Evolutionary conservation across 2,113 vertebrate genomes (phyloP).

Genomic region (Phoenicopterus ruber): DNA sequence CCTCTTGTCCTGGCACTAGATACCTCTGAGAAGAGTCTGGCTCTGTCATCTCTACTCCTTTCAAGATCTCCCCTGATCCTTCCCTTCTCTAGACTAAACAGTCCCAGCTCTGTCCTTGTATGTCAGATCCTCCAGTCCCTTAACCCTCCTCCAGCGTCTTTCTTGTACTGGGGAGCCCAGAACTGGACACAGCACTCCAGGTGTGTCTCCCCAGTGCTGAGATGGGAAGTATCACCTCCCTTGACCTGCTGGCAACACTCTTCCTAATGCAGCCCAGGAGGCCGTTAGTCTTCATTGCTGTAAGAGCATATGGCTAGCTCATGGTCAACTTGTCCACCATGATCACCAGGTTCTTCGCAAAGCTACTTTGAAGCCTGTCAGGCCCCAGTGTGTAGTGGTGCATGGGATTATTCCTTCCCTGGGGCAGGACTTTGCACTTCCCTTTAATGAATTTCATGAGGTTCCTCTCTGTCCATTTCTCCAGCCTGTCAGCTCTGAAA

Average conservation of each 20-base stretch:
- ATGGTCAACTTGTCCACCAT: neutral
- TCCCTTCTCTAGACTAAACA: neutral
- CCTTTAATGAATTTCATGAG: neutral
- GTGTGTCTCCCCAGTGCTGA: neutral
- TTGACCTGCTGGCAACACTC: neutral
- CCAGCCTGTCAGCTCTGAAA: neutral
- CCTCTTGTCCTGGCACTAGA: neutral
- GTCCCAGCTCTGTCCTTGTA: neutral
- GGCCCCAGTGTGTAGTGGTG: too few species aligned
- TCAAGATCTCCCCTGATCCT: neutral
- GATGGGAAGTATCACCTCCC: neutral
- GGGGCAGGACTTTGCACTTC: neutral
- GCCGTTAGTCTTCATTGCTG: neutral
- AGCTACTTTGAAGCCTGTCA: neutral
- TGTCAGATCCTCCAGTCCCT: neutral
- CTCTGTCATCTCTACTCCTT: neutral
- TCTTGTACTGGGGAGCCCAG: neutral
- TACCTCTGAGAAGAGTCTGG: neutral
- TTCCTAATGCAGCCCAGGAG: neutral
- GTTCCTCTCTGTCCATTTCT: neutral
- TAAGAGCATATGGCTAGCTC: neutral
- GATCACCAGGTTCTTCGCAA: neutral
- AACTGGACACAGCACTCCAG: neutral
- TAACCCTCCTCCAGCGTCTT: neutral
- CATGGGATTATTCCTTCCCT: neutral